Conservation (phyloP, 2,113 vertebrate species). For the Illadopsis cleaveri region DNA sequence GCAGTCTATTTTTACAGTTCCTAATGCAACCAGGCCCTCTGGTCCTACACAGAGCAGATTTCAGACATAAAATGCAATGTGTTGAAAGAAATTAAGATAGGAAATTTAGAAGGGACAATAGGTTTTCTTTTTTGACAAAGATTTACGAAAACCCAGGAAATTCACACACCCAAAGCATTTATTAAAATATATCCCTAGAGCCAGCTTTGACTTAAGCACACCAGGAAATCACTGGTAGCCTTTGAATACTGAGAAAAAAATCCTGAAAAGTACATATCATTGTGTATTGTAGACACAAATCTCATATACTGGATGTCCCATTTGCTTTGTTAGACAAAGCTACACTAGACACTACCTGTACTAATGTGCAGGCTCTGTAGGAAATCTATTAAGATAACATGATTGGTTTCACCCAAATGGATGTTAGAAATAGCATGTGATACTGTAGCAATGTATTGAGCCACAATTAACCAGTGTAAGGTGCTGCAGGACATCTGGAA, state of each 20-base stretch:
- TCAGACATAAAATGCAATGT: not conserved
- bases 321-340: not conserved
- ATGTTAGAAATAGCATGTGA: not conserved
- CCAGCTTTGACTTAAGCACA: not conserved
- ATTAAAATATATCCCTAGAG: not conserved
- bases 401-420: not conserved
- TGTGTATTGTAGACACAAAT: not conserved
- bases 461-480: not conserved
- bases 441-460: not conserved
- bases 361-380: not conserved
- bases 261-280: not conserved
- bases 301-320: not conserved
- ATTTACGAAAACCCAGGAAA: slow-evolving; percentile 18
- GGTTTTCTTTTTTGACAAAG: not conserved
- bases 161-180: not conserved
- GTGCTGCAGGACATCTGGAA: not conserved
- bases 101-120: not conserved
- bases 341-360: not conserved
- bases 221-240: not conserved
- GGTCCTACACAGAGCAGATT: not conserved
- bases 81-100: not conserved
- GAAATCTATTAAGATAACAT: not conserved
- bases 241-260: slow-evolving; percentile 19
- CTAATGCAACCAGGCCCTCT: not conserved
- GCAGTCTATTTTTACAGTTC: not conserved